Evolutionary conservation across 2,797 vertebrate species (phyloP).

Genomic region (Graptemys geographica): DNA sequence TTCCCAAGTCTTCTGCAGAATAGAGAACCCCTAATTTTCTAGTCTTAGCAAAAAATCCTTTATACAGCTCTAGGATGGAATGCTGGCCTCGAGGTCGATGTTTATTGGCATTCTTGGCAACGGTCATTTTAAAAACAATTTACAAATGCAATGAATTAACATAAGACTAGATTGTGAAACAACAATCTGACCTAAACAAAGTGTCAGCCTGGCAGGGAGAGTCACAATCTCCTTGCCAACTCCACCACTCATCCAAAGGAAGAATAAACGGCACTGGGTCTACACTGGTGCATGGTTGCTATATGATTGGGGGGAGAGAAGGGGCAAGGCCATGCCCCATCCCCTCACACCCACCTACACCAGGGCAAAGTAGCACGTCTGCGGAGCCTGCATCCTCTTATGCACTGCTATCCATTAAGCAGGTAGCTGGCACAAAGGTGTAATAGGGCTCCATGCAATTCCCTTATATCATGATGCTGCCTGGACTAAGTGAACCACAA

Average conservation of each 20-base stretch:
- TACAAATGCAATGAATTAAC: not conserved
- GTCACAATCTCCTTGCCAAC: accelerated
- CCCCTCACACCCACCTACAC: not conserved
- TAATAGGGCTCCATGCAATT: not conserved
- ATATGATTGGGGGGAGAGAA: accelerated
- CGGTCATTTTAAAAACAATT: not conserved
- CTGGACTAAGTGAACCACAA: not conserved
- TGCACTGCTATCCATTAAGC: not conserved
- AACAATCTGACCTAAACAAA: not conserved
- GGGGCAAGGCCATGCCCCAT: not conserved
- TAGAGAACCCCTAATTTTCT: not conserved
- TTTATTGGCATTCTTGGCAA: not conserved
- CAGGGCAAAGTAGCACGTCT: not conserved
- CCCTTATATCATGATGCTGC: not conserved
- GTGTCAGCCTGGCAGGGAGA: not conserved
- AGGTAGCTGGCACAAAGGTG: not conserved
- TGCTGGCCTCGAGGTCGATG: not conserved
- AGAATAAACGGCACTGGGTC: not conserved
- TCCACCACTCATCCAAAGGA: not conserved
- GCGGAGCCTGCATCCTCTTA: not conserved
- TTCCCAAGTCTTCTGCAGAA: not conserved
- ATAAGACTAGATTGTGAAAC: not conserved
- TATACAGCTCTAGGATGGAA: not conserved
- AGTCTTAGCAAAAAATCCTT: not conserved
- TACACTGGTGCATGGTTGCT: not conserved